Base-by-base conservation (phyloP, 1,140 invertebrate genomes). In the Tribolium madens region DNA sequence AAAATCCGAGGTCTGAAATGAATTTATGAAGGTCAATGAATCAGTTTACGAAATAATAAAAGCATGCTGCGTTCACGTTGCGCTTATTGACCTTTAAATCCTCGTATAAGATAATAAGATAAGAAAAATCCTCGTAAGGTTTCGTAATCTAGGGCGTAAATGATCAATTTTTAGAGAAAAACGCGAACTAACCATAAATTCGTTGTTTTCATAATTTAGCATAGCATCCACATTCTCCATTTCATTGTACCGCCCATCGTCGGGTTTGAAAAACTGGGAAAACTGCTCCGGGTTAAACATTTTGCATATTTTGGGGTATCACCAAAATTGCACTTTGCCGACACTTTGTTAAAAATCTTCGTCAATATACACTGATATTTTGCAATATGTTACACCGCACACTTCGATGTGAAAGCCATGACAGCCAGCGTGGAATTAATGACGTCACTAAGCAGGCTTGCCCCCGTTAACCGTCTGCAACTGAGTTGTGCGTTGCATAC, bases 1-100 rank as follows among this genome's bases (percentile, higher is more conserved):
- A 73, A 86, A 86, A 12, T 86, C 85, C 13, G 85, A 86, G 64
- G 78, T 84, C 85, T 85, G 57, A 4, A 83, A 64, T 26, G 31
- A 64, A 64, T 64, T 33, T 64, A 64, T 60, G 53, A 60, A 42
- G 57, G 57, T 36, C 57, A 64, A 31, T 13, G 57, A 33, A 31
- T 64, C 13, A 0, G 4, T 64, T 64, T 36, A 69, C 68, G 76
- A 76, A 70, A 33, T 46, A n/a, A 72, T 60, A 70, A 75, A 77
- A 78, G 33, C 64, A 78, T 72, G 18, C 15, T 78, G 76, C 73
- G 60, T 75, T 48, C 33, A 36, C 31, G 50, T 53, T 60, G 52
- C 50, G 31, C 13, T 73, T 33, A 52, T 79, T 48, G 46, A 72
- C 26, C 53, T 73, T 48, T 71, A 60, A 70, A 70, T 36, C 12